Percentiles rank a stretch among this genome's conserved stretches.
These are phyloP conservation scores for Psittacula derbiana DNA, from an alignment of 2,797 vertebrate genomes.

Conservation along the genomic window DNA sequence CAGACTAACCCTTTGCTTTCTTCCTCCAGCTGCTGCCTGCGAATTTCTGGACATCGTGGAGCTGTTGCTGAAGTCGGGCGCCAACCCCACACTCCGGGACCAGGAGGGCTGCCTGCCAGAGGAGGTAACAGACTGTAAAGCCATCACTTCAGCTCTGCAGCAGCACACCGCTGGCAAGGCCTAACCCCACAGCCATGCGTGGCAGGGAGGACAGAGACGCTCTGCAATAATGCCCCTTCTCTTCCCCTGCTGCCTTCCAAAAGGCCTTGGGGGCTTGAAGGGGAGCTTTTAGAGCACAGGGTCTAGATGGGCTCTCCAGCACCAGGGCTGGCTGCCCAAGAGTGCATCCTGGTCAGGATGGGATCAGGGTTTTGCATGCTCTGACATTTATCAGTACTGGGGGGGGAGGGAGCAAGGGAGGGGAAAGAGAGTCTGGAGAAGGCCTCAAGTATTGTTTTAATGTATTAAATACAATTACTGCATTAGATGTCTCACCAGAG, in stretches of 20 bases:
- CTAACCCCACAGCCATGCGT: slow-evolving; percentile 52
- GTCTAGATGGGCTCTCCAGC: not conserved
- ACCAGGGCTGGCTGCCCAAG: not conserved
- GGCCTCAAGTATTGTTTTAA: not conserved
- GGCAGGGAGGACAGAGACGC: not conserved
- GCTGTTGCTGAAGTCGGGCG: slow-evolving; percentile 87
- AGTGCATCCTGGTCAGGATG: not conserved
- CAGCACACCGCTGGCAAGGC: slow-evolving; percentile 79
- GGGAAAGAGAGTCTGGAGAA: not conserved
- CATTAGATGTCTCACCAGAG: not conserved
- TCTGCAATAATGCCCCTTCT: not conserved
- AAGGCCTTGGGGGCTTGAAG: not conserved
- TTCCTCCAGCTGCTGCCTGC: slow-evolving; percentile 86
- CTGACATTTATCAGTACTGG: slow-evolving; percentile 13
- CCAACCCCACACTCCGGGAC: slow-evolving; percentile 89
- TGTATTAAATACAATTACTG: slow-evolving; percentile 6
- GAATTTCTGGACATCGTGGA: slow-evolving; percentile 95
- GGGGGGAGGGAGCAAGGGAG: not conserved
- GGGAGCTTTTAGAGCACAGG: not conserved
- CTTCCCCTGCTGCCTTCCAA: not conserved
- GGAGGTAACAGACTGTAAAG: slow-evolving; percentile 90
- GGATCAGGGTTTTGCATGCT: slow-evolving; percentile 40
- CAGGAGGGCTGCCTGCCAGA: slow-evolving; percentile 91
- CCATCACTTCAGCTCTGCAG: slow-evolving; percentile 85
- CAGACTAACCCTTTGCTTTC: not conserved